Conservation (phyloP, 2,888 invertebrate species). For the Zaprionus bogoriensis region DNA sequence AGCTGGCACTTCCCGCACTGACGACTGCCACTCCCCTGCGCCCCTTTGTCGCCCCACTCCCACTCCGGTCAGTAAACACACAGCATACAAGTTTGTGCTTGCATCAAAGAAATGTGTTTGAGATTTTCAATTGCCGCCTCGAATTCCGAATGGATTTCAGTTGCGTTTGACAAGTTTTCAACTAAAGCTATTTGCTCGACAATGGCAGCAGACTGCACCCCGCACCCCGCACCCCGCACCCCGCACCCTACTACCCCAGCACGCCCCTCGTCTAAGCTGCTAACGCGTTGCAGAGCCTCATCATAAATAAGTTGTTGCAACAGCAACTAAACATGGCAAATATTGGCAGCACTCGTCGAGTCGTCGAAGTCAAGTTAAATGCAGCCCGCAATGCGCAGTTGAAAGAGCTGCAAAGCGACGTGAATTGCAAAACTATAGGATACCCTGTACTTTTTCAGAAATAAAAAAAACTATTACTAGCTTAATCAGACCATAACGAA, state of each 20-base stretch:
- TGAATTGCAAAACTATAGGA: not conserved
- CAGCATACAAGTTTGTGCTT: not conserved
- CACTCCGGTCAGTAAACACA: not conserved
- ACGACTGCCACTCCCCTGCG: not conserved
- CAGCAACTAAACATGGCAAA: constrained; percentile 62
- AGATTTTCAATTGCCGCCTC: constrained; percentile 37
- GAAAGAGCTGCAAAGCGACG: no score
- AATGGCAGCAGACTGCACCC: constrained; percentile 37
- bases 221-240: no score
- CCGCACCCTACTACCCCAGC: not conserved
- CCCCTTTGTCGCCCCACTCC: not conserved
- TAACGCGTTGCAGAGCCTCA: constrained; percentile 26
- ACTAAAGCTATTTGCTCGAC: constrained; percentile 58
- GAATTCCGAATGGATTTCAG: constrained; percentile 28
- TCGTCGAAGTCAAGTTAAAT: constrained; percentile 47
- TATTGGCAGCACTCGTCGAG: constrained; percentile 58
- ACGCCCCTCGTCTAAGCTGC: not conserved
- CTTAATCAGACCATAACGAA: no score
- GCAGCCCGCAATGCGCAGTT: constrained; percentile 31
- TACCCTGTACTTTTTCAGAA: no score
- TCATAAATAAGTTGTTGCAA: constrained; percentile 64
- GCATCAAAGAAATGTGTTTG: constrained; percentile 14
- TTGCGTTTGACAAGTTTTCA: constrained; percentile 56
- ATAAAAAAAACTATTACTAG: no score
- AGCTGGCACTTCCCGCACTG: not conserved